phyloP scores from a whole-genome alignment of 2,888 invertebrate species.

The Heliconius hortense region DNA sequence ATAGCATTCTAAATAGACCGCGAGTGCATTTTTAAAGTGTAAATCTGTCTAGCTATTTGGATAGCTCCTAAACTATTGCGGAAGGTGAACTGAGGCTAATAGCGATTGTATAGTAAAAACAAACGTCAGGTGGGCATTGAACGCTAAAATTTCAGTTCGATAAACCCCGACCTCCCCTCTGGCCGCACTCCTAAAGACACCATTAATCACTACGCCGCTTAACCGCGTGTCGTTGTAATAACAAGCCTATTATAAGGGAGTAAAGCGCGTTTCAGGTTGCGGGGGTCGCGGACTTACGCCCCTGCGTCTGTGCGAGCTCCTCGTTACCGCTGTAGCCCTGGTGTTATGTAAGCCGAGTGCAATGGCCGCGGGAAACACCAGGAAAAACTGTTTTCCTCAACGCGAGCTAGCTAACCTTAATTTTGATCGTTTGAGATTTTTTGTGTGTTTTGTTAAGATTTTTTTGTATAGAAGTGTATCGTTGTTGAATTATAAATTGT shows the following conservation, averaged over 20 bases:
- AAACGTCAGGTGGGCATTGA: slow-evolving; percentile 66
- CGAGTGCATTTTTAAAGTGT: slow-evolving; percentile 36
- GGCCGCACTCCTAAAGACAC: slow-evolving; percentile 62
- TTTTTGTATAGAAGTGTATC: background rate
- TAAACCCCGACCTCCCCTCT: slow-evolving; percentile 61
- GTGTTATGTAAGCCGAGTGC: slow-evolving; percentile 78
- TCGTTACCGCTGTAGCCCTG: slow-evolving; percentile 73
- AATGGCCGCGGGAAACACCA: slow-evolving; percentile 74
- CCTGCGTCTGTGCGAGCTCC: slow-evolving; percentile 49
- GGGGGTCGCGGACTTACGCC: slow-evolving; percentile 51
- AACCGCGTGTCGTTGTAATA: slow-evolving; percentile 52
- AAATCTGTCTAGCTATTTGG: background rate
- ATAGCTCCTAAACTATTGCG: background rate
- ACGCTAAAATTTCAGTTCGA: slow-evolving; percentile 76
- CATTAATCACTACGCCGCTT: slow-evolving; percentile 72
- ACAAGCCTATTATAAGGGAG: slow-evolving; percentile 53
- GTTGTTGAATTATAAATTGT: background rate
- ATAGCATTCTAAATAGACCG: slow-evolving; percentile 51
- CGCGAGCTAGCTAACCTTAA: slow-evolving; percentile 58
- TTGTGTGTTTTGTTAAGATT: background rate
- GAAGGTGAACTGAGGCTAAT: slow-evolving; percentile 24
- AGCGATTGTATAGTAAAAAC: slow-evolving; percentile 48
- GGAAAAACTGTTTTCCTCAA: slow-evolving; percentile 61
- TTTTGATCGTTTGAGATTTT: slow-evolving; percentile 41
- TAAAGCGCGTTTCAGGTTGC: slow-evolving; percentile 59